These are phyloP conservation scores for Aleiodes testaceus DNA, from an alignment of 2,888 invertebrate species.

Conservation along the genomic window DNA sequence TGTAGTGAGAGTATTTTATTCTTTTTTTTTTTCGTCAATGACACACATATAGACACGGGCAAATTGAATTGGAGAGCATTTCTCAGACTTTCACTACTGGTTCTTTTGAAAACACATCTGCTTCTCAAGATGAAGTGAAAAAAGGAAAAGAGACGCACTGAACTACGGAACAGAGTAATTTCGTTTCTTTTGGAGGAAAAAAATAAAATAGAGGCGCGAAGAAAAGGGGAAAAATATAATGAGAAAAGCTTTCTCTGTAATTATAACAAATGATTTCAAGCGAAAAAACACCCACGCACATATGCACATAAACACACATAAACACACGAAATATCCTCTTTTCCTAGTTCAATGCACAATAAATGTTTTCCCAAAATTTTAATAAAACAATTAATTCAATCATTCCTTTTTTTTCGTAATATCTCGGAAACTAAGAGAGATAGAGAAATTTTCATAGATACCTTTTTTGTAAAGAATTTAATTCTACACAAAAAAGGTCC, in stretches of 20 bases:
- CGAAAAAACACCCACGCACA: slow-evolving; percentile 35
- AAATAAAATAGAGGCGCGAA: background rate
- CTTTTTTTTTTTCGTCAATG: too few relatives aligned
- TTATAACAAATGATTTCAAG: slow-evolving; percentile 57
- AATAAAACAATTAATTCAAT: too few relatives aligned
- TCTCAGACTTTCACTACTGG: slow-evolving; percentile 64
- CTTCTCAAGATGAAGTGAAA: slow-evolving; percentile 30
- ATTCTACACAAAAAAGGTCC: too few relatives aligned
- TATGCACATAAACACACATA: background rate
- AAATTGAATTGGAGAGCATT: slow-evolving; percentile 32
- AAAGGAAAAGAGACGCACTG: slow-evolving; percentile 35
- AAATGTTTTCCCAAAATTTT: too few relatives aligned
- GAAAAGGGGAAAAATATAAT: slow-evolving; percentile 44
- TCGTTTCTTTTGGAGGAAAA: slow-evolving; percentile 54
- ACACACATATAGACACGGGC: slow-evolving; percentile 11
- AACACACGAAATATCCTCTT: too few relatives aligned
- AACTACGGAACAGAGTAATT: slow-evolving; percentile 48
- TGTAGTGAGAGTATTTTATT: background rate
- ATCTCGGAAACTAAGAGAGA: too few relatives aligned
- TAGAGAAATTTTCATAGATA: too few relatives aligned
- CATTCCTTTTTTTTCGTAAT: too few relatives aligned
- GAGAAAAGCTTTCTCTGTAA: slow-evolving; percentile 66
- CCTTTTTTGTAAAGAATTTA: too few relatives aligned
- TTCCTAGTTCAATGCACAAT: too few relatives aligned
- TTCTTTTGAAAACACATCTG: slow-evolving; percentile 49